These are phyloP conservation scores for Chinchilla lanigera DNA, from an alignment of 2,113 vertebrate species.

Conservation along the genomic window DNA sequence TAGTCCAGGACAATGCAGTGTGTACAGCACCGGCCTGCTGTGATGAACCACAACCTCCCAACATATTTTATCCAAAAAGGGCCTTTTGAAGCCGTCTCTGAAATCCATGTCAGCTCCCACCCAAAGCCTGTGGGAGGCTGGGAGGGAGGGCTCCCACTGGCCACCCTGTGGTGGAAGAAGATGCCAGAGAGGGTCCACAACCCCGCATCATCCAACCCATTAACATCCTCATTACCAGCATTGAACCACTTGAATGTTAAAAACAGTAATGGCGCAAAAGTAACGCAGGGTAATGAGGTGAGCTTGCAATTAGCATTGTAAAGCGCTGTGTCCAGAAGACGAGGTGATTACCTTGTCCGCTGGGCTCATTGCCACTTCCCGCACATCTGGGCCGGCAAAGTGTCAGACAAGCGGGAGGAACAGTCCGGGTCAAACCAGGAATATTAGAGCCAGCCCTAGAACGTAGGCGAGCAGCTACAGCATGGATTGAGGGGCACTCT, in stretches of 20 bases:
- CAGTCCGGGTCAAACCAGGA: neutral
- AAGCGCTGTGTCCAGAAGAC: neutral
- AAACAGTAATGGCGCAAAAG: neutral
- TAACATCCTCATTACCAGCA: neutral
- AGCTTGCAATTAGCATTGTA: neutral
- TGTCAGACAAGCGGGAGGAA: neutral
- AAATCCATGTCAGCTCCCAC: neutral
- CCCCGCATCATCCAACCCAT: no score
- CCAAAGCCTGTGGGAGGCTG: no score
- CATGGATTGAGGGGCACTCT: neutral
- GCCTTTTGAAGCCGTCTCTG: neutral
- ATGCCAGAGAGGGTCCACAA: neutral
- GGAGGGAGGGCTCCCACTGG: neutral
- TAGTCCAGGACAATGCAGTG: neutral
- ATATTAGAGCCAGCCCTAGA: neutral
- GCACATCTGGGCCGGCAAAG: neutral
- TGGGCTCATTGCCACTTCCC: neutral
- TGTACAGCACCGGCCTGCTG: neutral
- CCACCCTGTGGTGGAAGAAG: neutral
- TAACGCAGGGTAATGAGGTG: neutral
- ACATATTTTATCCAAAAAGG: neutral
- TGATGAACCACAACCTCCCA: no score
- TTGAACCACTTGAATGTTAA: neutral
- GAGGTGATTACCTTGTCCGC: neutral
- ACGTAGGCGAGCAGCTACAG: neutral